A percentile compares a stretch with the other conserved stretches of the same genome.
These are phyloP conservation scores for Tinea trinotella DNA, from an alignment of 2,888 invertebrate genomes.

Conservation along the genomic window DNA sequence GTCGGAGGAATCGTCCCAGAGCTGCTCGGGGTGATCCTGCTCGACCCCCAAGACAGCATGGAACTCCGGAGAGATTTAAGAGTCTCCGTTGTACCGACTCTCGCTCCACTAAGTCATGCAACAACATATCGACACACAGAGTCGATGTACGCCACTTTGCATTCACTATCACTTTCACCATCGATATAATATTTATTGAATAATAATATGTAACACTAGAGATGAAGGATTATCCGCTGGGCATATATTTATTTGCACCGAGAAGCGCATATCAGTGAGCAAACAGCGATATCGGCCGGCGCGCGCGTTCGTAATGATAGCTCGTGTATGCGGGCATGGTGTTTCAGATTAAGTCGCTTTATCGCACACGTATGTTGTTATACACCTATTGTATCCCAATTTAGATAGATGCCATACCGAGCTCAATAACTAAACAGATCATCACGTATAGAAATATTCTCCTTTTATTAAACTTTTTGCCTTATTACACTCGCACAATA, in stretches of 20 bases:
- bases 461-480: too few relatives aligned
- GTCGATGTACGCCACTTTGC: conserved; percentile 26
- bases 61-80: conserved; percentile 64
- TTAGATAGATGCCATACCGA: background rate
- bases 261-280: conserved; percentile 44
- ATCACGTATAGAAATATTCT: too few relatives aligned
- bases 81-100: conserved; percentile 67
- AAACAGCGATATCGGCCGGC: conserved; percentile 51
- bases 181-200: conserved; percentile 26
- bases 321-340: conserved; percentile 36
- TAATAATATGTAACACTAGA: conserved; percentile 7
- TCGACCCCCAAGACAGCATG: conserved; percentile 60
- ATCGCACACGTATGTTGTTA: background rate
- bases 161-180: conserved; percentile 33
- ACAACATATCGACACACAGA: conserved; percentile 64
- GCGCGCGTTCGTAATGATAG: conserved; percentile 40
- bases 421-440: background rate
- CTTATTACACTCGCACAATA: too few relatives aligned
- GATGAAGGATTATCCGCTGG: background rate
- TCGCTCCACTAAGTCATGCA: conserved; percentile 51
- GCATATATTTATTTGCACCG: background rate
- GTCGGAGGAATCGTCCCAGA: conserved; percentile 22
- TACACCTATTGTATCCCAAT: conserved; percentile 15
- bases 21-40: conserved; percentile 32
- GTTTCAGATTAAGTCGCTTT: conserved; percentile 26